Base-by-base conservation (phyloP, 2,888 invertebrate genomes). In the Caenorhabditis sp. region DNA sequence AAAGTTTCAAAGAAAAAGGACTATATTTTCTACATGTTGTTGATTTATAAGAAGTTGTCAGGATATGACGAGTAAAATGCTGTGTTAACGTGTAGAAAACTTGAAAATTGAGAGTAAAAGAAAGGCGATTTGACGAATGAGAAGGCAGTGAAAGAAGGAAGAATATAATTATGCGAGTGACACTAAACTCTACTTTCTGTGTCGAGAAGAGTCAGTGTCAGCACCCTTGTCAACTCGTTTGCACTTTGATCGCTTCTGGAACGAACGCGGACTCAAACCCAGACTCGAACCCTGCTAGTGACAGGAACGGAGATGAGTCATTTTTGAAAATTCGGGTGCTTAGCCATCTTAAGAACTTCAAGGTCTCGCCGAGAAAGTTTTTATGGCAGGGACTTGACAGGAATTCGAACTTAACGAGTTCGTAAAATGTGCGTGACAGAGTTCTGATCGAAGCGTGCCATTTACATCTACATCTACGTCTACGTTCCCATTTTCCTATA, bases 121-220 rank as follows among this genome's bases (percentile, higher is more conserved):
- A 13, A 26, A 40, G 28, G 37, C 44, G 24, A 24, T 2, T 22
- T 60, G 40, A 60, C 9, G 24, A 40, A 35, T 22, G 47, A 44
- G 61, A 6, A 3, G 18, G 40, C 11, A n/a, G n/a, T 6, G 15
- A 22, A 6, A n/a, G n/a, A 18, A 44, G 47, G 26, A n/a, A 44
- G 47, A 44, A 61, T 44, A 56, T 72, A 64, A 64, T 72, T 72
- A 56, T 72, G 55, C 56, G 40, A 64, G 58, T 72, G 72, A 62
- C 72, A 64, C 71, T 32, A 22, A 50, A 53, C 70, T 47, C 32
- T 28, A 44, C 35, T 32, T 56, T 18, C 32, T n/a, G 13, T 47
- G 47, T 8, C 22, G 37, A 24, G 20, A 18, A 60, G 20, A 11
- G 13, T 35, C n/a, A n/a, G 40, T n/a, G 47, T 61, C 47, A 61